Conservation (phyloP, 1,140 invertebrate genomes). For the Delia radicum region DNA sequence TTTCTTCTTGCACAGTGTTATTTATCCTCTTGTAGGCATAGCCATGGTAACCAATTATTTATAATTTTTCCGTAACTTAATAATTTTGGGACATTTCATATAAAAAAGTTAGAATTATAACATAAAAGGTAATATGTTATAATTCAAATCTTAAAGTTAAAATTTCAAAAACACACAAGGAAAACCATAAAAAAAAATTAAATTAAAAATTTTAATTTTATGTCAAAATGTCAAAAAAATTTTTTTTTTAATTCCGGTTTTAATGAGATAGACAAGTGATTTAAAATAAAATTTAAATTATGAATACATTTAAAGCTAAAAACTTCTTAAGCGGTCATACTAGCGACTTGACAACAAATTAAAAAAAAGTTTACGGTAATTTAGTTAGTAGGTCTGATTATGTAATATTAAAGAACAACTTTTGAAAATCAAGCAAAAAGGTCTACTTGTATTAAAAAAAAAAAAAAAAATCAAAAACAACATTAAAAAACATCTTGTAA, state of each 20-base stretch:
- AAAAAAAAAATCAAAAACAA: not conserved
- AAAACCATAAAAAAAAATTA: too few species aligned
- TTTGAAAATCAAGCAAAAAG: not conserved
- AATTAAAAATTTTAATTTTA: too few species aligned
- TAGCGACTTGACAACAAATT: not conserved
- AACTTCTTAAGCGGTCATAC: not conserved
- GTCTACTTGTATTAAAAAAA: not conserved
- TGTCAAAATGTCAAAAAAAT: too few species aligned
- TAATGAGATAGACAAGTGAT: not conserved
- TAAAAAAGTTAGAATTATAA: too few species aligned
- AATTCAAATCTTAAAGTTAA: too few species aligned
- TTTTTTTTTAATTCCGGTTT: not conserved
- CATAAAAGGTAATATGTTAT: too few species aligned
- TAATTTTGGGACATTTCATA: too few species aligned
- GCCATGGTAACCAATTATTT: too few species aligned
- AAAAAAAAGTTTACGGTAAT: not conserved
- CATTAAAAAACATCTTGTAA: not conserved
- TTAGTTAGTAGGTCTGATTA: not conserved
- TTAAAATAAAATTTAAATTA: not conserved
- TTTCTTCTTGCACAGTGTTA: too few species aligned
- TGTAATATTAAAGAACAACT: not conserved
- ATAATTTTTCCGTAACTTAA: too few species aligned
- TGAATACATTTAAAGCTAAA: not conserved
- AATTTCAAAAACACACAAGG: too few species aligned
- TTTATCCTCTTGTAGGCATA: too few species aligned